Evolutionary conservation across 2,797 vertebrate genomes (phyloP).

Genomic region (Morus bassanus): DNA sequence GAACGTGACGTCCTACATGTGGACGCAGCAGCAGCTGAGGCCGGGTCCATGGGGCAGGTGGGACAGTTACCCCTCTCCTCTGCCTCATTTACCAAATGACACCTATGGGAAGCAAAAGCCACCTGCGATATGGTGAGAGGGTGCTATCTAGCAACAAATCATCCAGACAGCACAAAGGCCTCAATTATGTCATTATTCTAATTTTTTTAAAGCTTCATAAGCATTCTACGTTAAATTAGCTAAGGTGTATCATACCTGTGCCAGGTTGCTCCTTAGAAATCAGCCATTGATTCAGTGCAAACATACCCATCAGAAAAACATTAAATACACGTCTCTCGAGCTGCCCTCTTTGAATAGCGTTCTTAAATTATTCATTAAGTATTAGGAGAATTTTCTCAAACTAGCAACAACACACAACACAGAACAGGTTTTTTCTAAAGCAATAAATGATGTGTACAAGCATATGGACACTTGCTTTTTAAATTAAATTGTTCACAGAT

Average conservation of each 20-base stretch:
- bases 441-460: background rate
- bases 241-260: background rate
- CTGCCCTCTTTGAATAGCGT: background rate
- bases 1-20: accelerated
- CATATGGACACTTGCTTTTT: background rate
- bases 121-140: background rate
- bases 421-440: background rate
- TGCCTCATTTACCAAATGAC: background rate
- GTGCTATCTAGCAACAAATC: background rate
- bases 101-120: background rate
- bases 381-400: background rate
- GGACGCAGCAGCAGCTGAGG: too few relatives aligned
- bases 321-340: accelerated
- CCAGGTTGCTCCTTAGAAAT: background rate
- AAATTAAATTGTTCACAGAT: background rate
- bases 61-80: background rate
- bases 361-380: background rate
- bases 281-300: background rate
- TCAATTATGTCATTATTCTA: background rate
- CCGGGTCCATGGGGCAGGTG: background rate
- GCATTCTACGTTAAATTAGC: background rate
- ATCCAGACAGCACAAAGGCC: background rate
- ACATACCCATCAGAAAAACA: background rate
- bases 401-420: background rate
- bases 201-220: background rate